Conservation (phyloP, 2,888 invertebrate genomes). For the Abscondita cerata region DNA sequence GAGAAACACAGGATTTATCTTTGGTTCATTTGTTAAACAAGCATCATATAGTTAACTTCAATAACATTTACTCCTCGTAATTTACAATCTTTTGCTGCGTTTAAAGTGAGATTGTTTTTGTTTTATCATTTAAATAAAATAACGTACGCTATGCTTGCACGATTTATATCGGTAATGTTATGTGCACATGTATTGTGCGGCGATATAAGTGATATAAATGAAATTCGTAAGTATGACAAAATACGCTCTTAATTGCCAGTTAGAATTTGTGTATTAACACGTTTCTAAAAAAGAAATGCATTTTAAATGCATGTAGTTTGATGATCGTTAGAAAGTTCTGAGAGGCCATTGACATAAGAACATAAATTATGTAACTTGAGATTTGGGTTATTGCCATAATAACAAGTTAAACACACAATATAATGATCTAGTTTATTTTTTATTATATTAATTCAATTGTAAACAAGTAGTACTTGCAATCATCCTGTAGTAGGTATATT, state of each 20-base stretch:
- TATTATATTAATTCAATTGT: too few species aligned
- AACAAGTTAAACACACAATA: too few species aligned
- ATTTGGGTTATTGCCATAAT: too few species aligned
- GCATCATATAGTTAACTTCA: constrained; percentile 45
- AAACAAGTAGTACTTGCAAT: too few species aligned
- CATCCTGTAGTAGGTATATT: too few species aligned
- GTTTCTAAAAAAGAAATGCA: neutral
- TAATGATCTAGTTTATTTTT: too few species aligned
- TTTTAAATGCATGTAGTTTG: neutral
- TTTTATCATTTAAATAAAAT: neutral
- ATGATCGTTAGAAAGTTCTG: constrained; percentile 35
- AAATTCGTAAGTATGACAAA: neutral
- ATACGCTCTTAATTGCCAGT: neutral
- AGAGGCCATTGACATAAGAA: constrained; percentile 30
- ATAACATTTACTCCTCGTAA: constrained; percentile 1
- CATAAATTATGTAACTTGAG: too few species aligned
- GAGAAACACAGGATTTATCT: constrained; percentile 32
- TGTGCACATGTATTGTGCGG: neutral
- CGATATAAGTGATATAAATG: neutral
- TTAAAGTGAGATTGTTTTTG: neutral
- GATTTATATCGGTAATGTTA: neutral
- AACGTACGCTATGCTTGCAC: neutral
- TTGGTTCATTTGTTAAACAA: constrained; percentile 45
- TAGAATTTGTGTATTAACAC: neutral
- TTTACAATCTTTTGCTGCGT: neutral